Evolutionary conservation across 2,888 invertebrate genomes (phyloP), one percentile per base, ranked within the genome.

Genomic region (Patella caerulea): DNA sequence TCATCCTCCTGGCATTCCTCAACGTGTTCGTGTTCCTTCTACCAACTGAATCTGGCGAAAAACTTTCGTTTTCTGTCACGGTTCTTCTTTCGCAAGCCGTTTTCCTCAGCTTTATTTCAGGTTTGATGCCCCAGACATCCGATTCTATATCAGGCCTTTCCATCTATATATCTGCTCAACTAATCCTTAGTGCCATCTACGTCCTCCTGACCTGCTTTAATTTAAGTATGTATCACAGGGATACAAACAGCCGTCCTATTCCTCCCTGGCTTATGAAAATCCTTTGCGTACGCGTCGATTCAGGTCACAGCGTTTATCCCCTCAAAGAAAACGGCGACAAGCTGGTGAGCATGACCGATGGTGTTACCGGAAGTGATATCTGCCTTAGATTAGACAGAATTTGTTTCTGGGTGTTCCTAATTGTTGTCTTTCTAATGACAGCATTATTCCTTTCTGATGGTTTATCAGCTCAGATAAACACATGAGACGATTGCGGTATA

Each of bases 1-100:
- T 65, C 2, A 65, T 65, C 19, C 24, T 65, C 3, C 65, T 65
- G 3, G 65, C 65, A 65, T 65, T 65, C 65, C 24, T 65, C 9
- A 65, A 65, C 12, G 65, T 65, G 12, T 65, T 65, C 24, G 65
- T 65, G 14, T 65, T 65, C 19, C 65, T 65, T 65, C 65, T 65
- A 15, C 65, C 65, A 24, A 65, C 65, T 15, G 65, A 65, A 65
- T 65, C 65, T 24, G 65, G 65, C 9, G 65, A 65, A 24, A 65
- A 65, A 65, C 65, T 65, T 14, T 65, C 65, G 12, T 65, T 65
- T 65, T 19, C 65, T 19, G 65, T 65, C 11, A 65, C 65, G 4
- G 65, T 65, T 9, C 65, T 65, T 11, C 65, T 65, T 24, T 24
- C 65, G 2, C 65, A 65, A 14, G 65, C 65, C 3, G 65, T 65